Evolutionary conservation across 2,888 invertebrate species (phyloP), one percentile per base, ranked within the genome.

Genomic region (Lydus trimaculatus): DNA sequence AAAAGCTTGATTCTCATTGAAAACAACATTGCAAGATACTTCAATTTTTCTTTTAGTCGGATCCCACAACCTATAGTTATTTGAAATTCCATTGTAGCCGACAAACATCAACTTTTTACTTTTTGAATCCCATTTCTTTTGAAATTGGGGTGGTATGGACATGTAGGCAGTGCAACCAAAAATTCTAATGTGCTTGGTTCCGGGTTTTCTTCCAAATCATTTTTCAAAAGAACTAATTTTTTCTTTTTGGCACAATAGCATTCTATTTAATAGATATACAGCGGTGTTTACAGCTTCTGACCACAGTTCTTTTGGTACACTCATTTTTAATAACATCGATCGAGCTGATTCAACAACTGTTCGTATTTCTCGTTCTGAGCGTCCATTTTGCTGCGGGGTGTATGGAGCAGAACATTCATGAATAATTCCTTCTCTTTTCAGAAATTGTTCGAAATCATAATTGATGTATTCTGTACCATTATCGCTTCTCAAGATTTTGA

Each of bases 271-370:
- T 7, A 82, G 20, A 66, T 82, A 82, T 5, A 76, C 77, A 23
- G 81, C 79, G 23, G 78, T 81, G 28, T 73, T 75, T 5, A 79
- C 75, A 52, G 81, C 81, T 66, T 83, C 81, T 17, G 78, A n/a
- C n/a, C n/a, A n/a, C n/a, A n/a, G n/a, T n/a, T n/a, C n/a, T n/a
- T n/a, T n/a, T n/a, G n/a, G n/a, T 76, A 82, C 59, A 39, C 76
- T 69, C 31, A 72, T 72, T 36, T 75, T 68, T 7, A 71, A 56
- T 20, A 83, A 28, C 78, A 82, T 80, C 0, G 81, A 66, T 62
- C 78, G 72, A 5, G 81, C 80, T 58, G 69, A 66, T 61, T 81
- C 80, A 13, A 79, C 72, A 15, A 80, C 64, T 9, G 78, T 79
- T 15, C 78, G 33, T 52, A 75, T 79, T 58, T 77, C 73, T 17